Percentiles rank a stretch among this genome's conserved stretches.
Conservation (phyloP, 2,113 vertebrate genomes). For the Sinosuthora webbiana region DNA sequence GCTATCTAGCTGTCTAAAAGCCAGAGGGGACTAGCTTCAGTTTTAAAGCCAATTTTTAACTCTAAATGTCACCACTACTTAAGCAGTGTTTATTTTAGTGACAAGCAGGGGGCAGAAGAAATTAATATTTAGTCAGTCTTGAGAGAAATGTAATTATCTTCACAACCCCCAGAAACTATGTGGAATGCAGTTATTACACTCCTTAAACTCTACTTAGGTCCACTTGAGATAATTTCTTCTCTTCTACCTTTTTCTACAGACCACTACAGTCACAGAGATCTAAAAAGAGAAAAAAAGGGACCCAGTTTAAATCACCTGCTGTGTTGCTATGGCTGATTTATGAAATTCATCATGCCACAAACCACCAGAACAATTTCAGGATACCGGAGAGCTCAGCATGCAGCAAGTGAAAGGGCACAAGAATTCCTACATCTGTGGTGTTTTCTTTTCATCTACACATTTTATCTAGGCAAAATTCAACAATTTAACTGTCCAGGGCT, state of each 20-base stretch:
- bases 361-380: background rate
- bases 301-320: background rate
- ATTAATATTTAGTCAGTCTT: background rate
- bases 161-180: background rate
- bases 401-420: background rate
- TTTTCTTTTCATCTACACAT: background rate
- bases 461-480: background rate
- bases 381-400: background rate
- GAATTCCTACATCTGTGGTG: background rate
- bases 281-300: background rate
- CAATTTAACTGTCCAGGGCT: background rate
- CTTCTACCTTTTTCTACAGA: background rate
- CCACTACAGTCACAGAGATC: background rate
- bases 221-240: background rate
- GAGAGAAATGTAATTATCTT: background rate
- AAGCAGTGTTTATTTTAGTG: background rate
- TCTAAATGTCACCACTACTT: background rate
- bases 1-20: background rate
- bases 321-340: background rate
- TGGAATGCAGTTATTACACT: background rate
- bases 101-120: background rate
- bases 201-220: background rate
- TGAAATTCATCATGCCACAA: background rate
- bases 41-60: background rate
- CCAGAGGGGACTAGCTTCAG: accelerated